Base-by-base conservation (phyloP, 2,113 vertebrate species). In the Ophthalmotilapia sp. region DNA sequence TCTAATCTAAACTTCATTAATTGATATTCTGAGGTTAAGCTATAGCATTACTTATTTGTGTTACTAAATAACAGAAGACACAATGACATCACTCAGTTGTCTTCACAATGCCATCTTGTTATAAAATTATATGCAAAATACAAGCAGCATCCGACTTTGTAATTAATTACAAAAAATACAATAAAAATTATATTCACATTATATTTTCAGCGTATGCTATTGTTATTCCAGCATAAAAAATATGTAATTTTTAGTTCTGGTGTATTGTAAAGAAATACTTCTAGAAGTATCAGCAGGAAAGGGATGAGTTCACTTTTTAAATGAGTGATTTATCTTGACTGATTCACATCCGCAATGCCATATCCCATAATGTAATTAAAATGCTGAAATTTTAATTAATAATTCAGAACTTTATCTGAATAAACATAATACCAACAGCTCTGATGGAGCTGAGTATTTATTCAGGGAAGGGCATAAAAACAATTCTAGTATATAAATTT, bases 71-170 rank as follows among this genome's bases (percentile, higher is more conserved):
- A 38, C 19, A 19, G 33, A 33, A 56, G 23, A 1, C 33, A 26
- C 38, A 56, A 51, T 62, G 33, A 56, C 40, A 38, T 36, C 12
- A 81, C 19, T 83, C 47, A 70, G 62, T 38, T 81, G 82, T 86
- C 56, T 87, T 87, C 77, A 82, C 17, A 58, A 84, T 90, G 80
- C 84, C 84, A 93, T 88, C 86, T 89, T 88, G 90, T 90, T 84
- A 73, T 68, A 79, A 80, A 73, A 81, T 75, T 26, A 21, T 23
- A 58, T 81, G 26, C 9, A 93, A 83, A 89, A 75, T 53, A 81
- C 10, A 79, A 42, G 6, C 42, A 29, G 33, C 23, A 17, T 21
- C 33, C 80, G 8, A 65, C 45, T 49, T 55, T 81, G 15, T 54
- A 15, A 36, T 29, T 82, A 68, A 60, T 60, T 82, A 47, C 19